Evolutionary conservation across 92 coral and sea anemone species (phyloP), one percentile per base, ranked within the genome.

Genomic region (Phenganax stokvisi): DNA sequence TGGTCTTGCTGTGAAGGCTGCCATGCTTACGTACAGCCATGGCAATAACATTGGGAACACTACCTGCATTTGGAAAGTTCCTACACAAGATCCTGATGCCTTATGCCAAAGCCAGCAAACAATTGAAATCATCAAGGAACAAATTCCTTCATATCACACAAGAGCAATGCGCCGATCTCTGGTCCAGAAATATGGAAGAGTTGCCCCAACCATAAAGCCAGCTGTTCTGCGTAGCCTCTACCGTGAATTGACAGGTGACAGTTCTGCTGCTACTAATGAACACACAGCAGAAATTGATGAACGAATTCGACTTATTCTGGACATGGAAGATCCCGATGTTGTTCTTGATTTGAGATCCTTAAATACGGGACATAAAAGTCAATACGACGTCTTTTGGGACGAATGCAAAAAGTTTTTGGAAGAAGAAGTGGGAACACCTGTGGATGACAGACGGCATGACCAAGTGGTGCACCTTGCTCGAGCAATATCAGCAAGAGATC

Each of bases 251-350:
- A 72, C 77, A 72, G 77, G 37, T 44, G 77, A 72, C 77, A 72
- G 77, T 17, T 72, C 77, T 72, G 77, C 77, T 54, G 77, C 59
- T 72, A 54, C 77, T 57, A 72, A 72, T 72, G 57, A 51, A 72
- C 77, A 72, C 57, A 54, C 75, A 61, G 86, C 86, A 74, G 86
- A 84, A 75, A 54, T 84, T 27, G 82, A 84, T 63, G 60, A 75
- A 30, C 61, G 86, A 84, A 66, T 76, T 37, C 47, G 57, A 71
- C 70, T 60, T 74, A 63, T 84, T 61, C 86, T 84, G 82, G 86
- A 84, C 76, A 73, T 63, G 59, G 86, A 84, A 84, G 86, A 75
- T 65, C 86, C 86, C 7, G 86, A 84, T 75, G 75, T 84, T 62
- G 72, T 84, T 61, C 61, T 71, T 72, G 86, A 84, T 52, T 72